A percentile compares a stretch with the other conserved stretches of the same genome.
Conservation (phyloP, 2,888 invertebrate genomes). For the Caenorhabditis wallacei region DNA sequence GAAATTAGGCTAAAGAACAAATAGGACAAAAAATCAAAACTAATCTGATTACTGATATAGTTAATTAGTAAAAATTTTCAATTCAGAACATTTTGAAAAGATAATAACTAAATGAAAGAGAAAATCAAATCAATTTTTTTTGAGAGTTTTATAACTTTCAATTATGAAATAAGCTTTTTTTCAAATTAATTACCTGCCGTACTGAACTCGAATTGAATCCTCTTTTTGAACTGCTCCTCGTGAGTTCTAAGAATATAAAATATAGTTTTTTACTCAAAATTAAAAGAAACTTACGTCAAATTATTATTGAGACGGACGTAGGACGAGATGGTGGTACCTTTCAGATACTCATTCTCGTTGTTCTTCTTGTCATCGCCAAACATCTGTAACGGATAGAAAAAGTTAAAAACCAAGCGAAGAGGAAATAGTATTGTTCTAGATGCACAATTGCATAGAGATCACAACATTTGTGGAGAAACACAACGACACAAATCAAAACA, state of each 20-base stretch:
- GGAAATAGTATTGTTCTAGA: slow-evolving; percentile 51
- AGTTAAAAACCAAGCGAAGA: slow-evolving; percentile 9
- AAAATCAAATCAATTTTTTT: too few relatives aligned
- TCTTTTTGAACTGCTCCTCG: slow-evolving; percentile 79
- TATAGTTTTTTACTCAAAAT: too few relatives aligned
- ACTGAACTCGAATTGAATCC: slow-evolving; percentile 75
- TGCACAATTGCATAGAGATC: slow-evolving; percentile 22
- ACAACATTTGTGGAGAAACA: slow-evolving; percentile 47
- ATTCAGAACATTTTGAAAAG: too few relatives aligned
- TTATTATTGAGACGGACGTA: slow-evolving; percentile 80
- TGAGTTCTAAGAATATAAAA: too few relatives aligned
- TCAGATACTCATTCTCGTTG: slow-evolving; percentile 76
- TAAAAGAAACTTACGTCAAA: slow-evolving; percentile 73
- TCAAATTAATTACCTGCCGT: slow-evolving; percentile 67
- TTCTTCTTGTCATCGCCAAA: slow-evolving; percentile 75
- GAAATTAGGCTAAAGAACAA: too few relatives aligned
- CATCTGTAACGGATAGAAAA: slow-evolving; percentile 69
- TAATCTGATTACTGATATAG: too few relatives aligned
- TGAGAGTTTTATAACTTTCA: too few relatives aligned
- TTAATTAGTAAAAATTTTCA: too few relatives aligned
- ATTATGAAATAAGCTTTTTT: too few relatives aligned
- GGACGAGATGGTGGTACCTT: slow-evolving; percentile 78
- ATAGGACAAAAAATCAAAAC: too few relatives aligned
- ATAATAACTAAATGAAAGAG: too few relatives aligned
- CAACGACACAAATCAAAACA: slow-evolving; percentile 42